A percentile compares a stretch with the other conserved stretches of the same genome.
phyloP scores from a whole-genome alignment of 2,888 invertebrate species.

The Ornithoptera alexandrae region DNA sequence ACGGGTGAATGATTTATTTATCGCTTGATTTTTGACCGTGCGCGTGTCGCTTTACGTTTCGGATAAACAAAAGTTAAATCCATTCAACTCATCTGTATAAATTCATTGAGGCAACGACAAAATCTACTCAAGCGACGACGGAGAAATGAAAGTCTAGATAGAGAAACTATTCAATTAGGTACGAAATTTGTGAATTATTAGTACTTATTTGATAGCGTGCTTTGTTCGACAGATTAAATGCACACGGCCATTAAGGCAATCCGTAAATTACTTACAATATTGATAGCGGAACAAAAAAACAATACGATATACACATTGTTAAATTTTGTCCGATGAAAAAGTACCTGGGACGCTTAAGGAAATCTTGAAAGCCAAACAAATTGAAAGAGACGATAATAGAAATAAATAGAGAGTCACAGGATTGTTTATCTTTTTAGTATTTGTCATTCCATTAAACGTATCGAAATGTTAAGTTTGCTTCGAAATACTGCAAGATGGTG shows the following conservation, averaged over 20 bases:
- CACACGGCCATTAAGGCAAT: slow-evolving; percentile 28
- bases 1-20: slow-evolving; percentile 33
- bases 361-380: slow-evolving; percentile 26
- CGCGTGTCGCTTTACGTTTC: slow-evolving; percentile 29
- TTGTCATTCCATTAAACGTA: slow-evolving; percentile 62
- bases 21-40: slow-evolving; percentile 30
- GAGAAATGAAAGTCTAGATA: slow-evolving; percentile 31
- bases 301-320: slow-evolving; percentile 24
- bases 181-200: slow-evolving; percentile 28
- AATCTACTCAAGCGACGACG: slow-evolving; percentile 21
- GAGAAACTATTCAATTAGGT: slow-evolving; percentile 29
- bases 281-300: slow-evolving; percentile 22
- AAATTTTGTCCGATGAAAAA: slow-evolving; percentile 20
- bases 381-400: slow-evolving; percentile 27
- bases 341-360: slow-evolving; percentile 24
- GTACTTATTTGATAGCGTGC: slow-evolving; percentile 26
- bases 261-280: slow-evolving; percentile 25
- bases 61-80: slow-evolving; percentile 29
- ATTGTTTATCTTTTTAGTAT: slow-evolving; percentile 38
- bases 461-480: slow-evolving; percentile 55
- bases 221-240: slow-evolving; percentile 24
- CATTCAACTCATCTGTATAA: slow-evolving; percentile 26
- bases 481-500: slow-evolving; percentile 63
- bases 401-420: slow-evolving; percentile 29
- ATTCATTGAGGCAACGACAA: slow-evolving; percentile 22